Percentiles rank a stretch among this genome's conserved stretches.
Evolutionary conservation across 2,888 invertebrate species (phyloP).

Genomic region (Caenorhabditis auriculariae): DNA sequence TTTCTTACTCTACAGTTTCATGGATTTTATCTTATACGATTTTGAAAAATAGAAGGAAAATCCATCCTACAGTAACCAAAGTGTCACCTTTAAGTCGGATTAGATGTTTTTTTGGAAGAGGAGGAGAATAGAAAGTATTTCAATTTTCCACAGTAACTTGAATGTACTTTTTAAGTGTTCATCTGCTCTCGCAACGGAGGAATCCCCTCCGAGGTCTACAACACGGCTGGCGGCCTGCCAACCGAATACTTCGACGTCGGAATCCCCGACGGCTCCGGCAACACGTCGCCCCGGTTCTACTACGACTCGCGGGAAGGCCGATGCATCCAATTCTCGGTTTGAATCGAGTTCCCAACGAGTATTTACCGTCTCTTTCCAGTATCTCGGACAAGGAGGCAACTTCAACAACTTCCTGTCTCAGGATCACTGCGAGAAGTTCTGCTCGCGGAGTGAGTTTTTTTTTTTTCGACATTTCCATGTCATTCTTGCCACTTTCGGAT

Average conservation of each 20-base stretch:
- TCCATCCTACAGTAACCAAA: too few relatives aligned
- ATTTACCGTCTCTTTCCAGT: slow-evolving; percentile 28
- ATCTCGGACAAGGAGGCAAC: slow-evolving; percentile 62
- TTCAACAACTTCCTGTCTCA: slow-evolving; percentile 63
- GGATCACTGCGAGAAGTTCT: slow-evolving; percentile 62
- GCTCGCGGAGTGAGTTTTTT: slow-evolving; percentile 56
- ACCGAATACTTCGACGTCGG: slow-evolving; percentile 62
- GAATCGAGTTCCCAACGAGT: background rate
- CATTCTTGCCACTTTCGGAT: too few relatives aligned
- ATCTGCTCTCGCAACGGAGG: slow-evolving; percentile 62
- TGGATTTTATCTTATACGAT: too few relatives aligned
- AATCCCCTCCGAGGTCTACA: slow-evolving; percentile 62
- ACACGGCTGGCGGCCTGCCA: slow-evolving; percentile 61
- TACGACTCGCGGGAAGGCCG: slow-evolving; percentile 60
- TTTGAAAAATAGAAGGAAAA: too few relatives aligned
- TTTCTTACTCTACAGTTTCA: too few relatives aligned
- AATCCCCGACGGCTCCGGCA: slow-evolving; percentile 57
- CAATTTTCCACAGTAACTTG: background rate
- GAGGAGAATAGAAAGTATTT: background rate
- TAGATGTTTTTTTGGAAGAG: too few relatives aligned
- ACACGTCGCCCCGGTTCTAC: slow-evolving; percentile 60
- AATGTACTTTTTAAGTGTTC: slow-evolving; percentile 34
- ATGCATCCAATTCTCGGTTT: slow-evolving; percentile 60
- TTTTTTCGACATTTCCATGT: background rate
- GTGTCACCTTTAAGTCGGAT: background rate